Evolutionary conservation across 1,140 invertebrate genomes (phyloP), one percentile per base, ranked within the genome.

Genomic region (Potamilus streckersoni): DNA sequence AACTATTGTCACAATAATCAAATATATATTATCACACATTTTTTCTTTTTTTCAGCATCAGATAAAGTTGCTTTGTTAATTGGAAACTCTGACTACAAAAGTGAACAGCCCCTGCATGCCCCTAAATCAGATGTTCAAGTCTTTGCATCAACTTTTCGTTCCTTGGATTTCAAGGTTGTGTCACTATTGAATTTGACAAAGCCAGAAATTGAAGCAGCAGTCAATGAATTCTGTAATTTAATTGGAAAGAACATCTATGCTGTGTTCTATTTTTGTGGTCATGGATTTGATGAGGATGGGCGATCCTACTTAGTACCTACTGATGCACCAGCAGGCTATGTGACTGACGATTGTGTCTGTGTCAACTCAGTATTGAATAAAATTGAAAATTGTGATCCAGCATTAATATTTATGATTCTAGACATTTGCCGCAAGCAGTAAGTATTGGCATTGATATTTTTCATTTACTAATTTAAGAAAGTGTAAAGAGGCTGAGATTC

Each of bases 181-280:
- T 89, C 89, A 12, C 78, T 91, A 12, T 82, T 90, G 49, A 90
- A 91, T 79, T 79, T 91, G 65, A 90, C 88, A 3, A 84, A 89
- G 63, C 82, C 76, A 20, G 90, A 91, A 71, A 90, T 91, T 87
- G 76, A 85, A 61, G 85, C 85, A 69, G 87, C 91, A 15, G 85
- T 91, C 15, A 68, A 87, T 19, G 84, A 90, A 68, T 91, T 90
- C 79, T 83, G 83, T 65, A 83, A 89, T 74, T 73, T 91, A 60
- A 79, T 91, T 14, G 88, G 85, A 17, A 79, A 85, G 31, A 90
- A 89, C 59, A 90, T 91, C 56, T 91, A 91, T 82, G 90, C 86
- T 70, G 87, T 91, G 20, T 91, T 91, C 72, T 91, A 91, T 73
- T 91, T 91, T 74, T 90, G 90, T 78, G 91, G 91, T 0, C 91